Evolutionary conservation across 2,113 vertebrate genomes (phyloP).

Genomic region (Cyanoderma ruficeps): DNA sequence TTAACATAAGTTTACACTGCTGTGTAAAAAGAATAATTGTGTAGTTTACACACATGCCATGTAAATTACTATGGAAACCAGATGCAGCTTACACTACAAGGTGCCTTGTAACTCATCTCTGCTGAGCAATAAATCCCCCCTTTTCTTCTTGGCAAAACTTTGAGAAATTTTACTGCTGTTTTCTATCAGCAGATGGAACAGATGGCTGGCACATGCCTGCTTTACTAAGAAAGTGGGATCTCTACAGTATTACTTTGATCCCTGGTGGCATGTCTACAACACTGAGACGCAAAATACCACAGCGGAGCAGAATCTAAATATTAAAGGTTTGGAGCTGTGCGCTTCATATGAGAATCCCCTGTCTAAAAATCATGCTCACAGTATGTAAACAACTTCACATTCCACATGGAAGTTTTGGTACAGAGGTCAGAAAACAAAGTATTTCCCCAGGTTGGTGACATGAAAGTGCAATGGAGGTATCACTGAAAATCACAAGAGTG

Average conservation of each 20-base stretch:
- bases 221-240: slow-evolving; percentile 78
- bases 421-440: slow-evolving; percentile 65
- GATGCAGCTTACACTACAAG: slow-evolving; percentile 80
- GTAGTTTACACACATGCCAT: slow-evolving; percentile 68
- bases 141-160: slow-evolving; percentile 77
- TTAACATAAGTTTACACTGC: slow-evolving; percentile 35
- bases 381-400: slow-evolving; percentile 72
- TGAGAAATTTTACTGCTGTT: slow-evolving; percentile 83
- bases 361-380: slow-evolving; percentile 62
- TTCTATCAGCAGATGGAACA: slow-evolving; percentile 85
- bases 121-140: slow-evolving; percentile 75
- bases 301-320: slow-evolving; percentile 77
- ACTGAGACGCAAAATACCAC: slow-evolving; percentile 83
- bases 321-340: slow-evolving; percentile 72
- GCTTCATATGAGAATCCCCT: slow-evolving; percentile 65
- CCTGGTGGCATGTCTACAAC: slow-evolving; percentile 81
- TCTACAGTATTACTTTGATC: slow-evolving; percentile 82
- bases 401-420: slow-evolving; percentile 60
- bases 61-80: slow-evolving; percentile 77
- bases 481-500: not conserved
- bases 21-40: slow-evolving; percentile 55
- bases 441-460: slow-evolving; percentile 66
- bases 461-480: slow-evolving; percentile 30
- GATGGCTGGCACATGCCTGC: slow-evolving; percentile 89
- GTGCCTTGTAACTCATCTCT: slow-evolving; percentile 82